Conservation (phyloP, 1,140 invertebrate species). For the Drosophila suzukii region DNA sequence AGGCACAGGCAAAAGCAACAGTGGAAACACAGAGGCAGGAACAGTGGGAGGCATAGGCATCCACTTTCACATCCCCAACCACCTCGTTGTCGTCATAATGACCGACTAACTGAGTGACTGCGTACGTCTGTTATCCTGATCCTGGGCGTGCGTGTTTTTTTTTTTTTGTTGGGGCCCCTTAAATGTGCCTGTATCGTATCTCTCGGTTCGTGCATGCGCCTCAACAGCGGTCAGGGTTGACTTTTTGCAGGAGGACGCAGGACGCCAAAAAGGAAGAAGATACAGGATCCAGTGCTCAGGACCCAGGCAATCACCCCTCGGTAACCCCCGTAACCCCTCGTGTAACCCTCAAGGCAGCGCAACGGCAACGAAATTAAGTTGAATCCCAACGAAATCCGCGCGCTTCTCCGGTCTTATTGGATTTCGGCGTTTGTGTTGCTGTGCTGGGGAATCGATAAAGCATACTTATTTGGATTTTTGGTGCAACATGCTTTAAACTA, state of each 20-base stretch:
- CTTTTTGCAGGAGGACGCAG: constrained; percentile 53
- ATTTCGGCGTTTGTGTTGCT: constrained; percentile 44
- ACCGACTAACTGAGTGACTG: constrained; percentile 73
- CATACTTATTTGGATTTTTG: constrained; percentile 80
- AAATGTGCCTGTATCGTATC: constrained; percentile 38
- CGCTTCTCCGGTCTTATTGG: constrained; percentile 72
- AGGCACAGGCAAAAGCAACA: neutral
- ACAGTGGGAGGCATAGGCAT: constrained; percentile 6
- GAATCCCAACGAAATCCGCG: constrained; percentile 50
- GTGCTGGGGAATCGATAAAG: constrained; percentile 71
- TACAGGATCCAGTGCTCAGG: constrained; percentile 13
- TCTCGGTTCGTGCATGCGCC: constrained; percentile 68
- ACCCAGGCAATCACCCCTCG: constrained; percentile 12
- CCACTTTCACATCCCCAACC: constrained; percentile 1
- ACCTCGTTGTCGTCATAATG: constrained; percentile 63
- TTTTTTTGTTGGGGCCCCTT: constrained; percentile 19
- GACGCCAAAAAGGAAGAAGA: constrained; percentile 29
- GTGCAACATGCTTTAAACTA: constrained; percentile 78
- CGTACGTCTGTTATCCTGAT: constrained; percentile 36
- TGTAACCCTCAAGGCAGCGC: constrained; percentile 39
- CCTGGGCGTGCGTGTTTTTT: constrained; percentile 14
- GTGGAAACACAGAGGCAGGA: neutral
- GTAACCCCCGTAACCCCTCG: constrained; percentile 1
- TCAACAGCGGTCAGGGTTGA: constrained; percentile 76
- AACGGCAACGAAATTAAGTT: constrained; percentile 70